Conservation (phyloP, 1,140 invertebrate genomes). For the Hyles euphorbiae region DNA sequence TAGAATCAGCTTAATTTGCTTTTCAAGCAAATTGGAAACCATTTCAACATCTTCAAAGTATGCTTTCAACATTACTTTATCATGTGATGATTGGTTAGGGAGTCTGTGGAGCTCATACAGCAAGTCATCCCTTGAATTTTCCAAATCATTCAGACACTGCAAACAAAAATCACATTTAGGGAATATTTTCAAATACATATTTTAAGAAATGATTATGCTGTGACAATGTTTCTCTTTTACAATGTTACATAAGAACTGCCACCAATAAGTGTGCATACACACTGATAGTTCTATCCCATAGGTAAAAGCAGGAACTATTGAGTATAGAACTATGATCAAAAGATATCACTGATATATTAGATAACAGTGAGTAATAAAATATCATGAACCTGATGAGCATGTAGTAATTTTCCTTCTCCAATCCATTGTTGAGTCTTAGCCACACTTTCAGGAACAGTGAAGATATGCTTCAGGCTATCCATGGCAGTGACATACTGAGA, state of each 20-base stretch:
- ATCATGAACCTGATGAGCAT: conserved; percentile 87
- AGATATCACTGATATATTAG: no score
- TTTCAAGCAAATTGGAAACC: conserved; percentile 92
- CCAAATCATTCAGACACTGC: conserved; percentile 93
- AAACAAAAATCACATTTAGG: conserved; percentile 17
- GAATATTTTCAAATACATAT: no score
- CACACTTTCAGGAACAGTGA: conserved; percentile 97
- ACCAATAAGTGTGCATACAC: no score
- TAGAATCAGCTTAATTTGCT: conserved; percentile 93
- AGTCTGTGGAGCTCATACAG: conserved; percentile 96
- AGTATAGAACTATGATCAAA: no score
- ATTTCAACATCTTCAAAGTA: conserved; percentile 97
- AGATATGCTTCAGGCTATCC: conserved; percentile 98
- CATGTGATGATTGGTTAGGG: conserved; percentile 91
- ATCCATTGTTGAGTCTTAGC: conserved; percentile 96
- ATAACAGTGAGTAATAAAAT: no score
- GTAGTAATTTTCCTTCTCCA: conserved; percentile 94
- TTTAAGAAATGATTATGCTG: no score
- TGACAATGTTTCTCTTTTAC: no score
- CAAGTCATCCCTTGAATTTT: conserved; percentile 96
- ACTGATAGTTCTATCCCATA: no score
- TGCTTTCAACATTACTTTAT: conserved; percentile 93
- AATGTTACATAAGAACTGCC: no score
- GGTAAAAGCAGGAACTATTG: no score
- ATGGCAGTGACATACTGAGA: conserved; percentile 97